phyloP scores from a whole-genome alignment of 2,888 invertebrate genomes.

The Zygogramma bicolorata region DNA sequence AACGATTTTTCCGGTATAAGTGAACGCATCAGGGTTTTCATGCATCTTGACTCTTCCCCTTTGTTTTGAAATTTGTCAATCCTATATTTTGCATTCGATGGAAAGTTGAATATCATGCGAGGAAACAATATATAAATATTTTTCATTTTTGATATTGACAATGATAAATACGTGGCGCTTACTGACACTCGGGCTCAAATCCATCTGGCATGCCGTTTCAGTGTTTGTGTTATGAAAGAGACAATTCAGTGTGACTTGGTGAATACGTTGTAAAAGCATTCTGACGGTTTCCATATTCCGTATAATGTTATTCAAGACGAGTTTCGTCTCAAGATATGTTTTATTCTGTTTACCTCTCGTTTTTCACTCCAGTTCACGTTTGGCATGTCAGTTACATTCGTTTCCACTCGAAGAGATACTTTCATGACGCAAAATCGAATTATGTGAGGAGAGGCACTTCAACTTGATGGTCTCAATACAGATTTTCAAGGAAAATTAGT shows the following conservation, averaged over 20 bases:
- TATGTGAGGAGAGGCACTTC: not conserved
- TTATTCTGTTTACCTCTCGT: conserved; percentile 11
- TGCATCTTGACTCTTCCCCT: no score
- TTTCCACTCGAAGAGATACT: not conserved
- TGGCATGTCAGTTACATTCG: not conserved
- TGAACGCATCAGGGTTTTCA: no score
- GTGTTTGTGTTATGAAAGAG: not conserved
- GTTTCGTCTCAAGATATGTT: not conserved
- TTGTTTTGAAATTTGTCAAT: no score
- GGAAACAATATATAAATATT: no score
- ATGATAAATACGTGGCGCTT: no score
- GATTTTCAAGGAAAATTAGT: not conserved
- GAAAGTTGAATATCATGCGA: no score
- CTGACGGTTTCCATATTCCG: not conserved
- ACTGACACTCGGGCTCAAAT: not conserved
- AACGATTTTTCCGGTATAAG: no score
- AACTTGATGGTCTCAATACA: not conserved
- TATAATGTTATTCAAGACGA: conserved; percentile 7
- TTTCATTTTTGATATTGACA: no score
- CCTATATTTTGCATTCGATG: no score
- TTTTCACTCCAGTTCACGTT: not conserved
- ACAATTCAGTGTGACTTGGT: not conserved
- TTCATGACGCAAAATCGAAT: not conserved
- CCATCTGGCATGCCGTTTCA: not conserved
- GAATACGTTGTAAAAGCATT: conserved; percentile 1